Percentiles rank a stretch among this genome's conserved stretches.
These are phyloP conservation scores for Bergia puertoricense DNA, from an alignment of 92 coral and sea anemone genomes.

Conservation along the genomic window DNA sequence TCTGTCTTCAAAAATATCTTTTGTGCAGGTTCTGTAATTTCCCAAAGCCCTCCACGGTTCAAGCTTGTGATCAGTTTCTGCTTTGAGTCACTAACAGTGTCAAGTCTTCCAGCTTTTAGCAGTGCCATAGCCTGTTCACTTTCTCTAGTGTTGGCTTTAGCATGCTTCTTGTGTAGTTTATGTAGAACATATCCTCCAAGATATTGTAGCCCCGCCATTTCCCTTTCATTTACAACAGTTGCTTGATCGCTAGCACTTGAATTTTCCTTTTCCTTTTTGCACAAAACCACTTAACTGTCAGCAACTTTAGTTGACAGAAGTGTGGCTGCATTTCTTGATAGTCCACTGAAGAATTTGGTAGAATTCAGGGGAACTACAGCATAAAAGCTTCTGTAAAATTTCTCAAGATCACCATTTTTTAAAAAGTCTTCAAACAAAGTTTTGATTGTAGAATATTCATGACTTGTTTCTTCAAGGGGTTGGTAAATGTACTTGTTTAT, in stretches of 20 bases:
- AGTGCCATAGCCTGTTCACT: slow-evolving; percentile 50
- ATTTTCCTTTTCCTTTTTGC: slow-evolving; percentile 23
- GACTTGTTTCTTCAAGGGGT: slow-evolving; percentile 12
- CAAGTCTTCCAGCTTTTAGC: slow-evolving; percentile 39
- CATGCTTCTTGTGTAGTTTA: slow-evolving; percentile 53
- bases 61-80: slow-evolving; percentile 36
- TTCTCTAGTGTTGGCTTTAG: slow-evolving; percentile 31
- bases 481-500: slow-evolving; percentile 8
- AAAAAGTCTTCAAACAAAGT: slow-evolving; percentile 32
- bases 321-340: slow-evolving; percentile 49
- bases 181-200: slow-evolving; percentile 55
- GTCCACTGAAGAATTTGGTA: slow-evolving; percentile 39
- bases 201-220: slow-evolving; percentile 48
- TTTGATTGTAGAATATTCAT: slow-evolving; percentile 34
- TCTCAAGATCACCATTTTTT: slow-evolving; percentile 49
- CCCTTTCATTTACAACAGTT: slow-evolving; percentile 20
- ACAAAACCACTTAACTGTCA: slow-evolving; percentile 24
- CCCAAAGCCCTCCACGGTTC: slow-evolving; percentile 52
- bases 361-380: slow-evolving; percentile 45
- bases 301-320: slow-evolving; percentile 46
- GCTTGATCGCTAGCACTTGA: neutral
- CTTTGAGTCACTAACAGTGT: neutral
- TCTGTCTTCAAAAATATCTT: slow-evolving; percentile 45
- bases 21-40: slow-evolving; percentile 37
- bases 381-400: slow-evolving; percentile 48